Percentiles rank a stretch among this genome's conserved stretches.
These are phyloP conservation scores for Didymodactylos carnosus DNA, from an alignment of 2,888 invertebrate species.

Conservation along the genomic window DNA sequence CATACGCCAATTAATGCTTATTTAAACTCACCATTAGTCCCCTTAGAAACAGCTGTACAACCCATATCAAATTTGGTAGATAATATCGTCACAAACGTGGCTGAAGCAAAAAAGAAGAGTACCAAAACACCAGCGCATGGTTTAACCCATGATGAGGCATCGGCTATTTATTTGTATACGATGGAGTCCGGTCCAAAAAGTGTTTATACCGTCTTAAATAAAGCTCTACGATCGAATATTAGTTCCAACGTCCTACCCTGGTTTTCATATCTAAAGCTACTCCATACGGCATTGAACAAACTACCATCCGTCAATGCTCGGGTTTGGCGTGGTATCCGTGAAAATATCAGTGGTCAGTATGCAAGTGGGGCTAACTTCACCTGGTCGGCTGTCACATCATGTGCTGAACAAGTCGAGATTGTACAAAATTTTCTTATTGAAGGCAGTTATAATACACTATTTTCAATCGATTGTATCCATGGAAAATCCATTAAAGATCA, in stretches of 20 bases:
- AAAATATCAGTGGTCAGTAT: background rate
- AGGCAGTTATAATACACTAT: background rate
- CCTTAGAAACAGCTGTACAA: too few relatives aligned
- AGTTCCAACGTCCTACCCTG: background rate
- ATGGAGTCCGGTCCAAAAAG: background rate
- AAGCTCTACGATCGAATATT: background rate
- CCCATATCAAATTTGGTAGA: too few relatives aligned
- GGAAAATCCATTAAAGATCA: background rate
- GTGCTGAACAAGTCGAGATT: background rate
- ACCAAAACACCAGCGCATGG: background rate
- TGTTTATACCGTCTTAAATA: background rate
- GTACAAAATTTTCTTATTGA: background rate
- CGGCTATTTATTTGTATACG: background rate
- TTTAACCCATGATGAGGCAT: background rate
- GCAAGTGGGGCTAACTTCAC: background rate
- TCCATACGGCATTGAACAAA: background rate
- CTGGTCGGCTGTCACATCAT: background rate
- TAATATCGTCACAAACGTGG: too few relatives aligned
- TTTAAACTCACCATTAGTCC: too few relatives aligned
- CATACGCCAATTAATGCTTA: too few relatives aligned
- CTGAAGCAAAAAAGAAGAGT: too few relatives aligned
- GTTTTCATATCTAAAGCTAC: background rate
- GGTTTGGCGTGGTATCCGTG: too few relatives aligned
- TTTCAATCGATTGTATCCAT: background rate
- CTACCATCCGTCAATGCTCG: too few relatives aligned